Conservation (phyloP, 2,113 vertebrate species). For the Myotis davidii region DNA sequence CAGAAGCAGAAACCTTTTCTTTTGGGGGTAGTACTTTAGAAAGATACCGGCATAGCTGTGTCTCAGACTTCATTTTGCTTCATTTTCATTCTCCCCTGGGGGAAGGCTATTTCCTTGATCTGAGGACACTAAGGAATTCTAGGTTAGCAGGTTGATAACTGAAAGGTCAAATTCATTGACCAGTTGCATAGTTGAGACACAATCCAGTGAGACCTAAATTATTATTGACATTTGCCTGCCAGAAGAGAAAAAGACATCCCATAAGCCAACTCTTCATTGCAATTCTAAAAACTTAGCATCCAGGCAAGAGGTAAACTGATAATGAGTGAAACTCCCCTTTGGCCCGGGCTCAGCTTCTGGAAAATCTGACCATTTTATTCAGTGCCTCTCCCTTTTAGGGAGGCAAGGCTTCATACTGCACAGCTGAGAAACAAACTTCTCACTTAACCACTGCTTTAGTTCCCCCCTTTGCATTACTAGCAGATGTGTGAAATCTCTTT, state of each 20-base stretch:
- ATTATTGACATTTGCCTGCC: neutral
- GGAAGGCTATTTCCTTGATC: neutral
- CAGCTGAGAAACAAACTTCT: neutral
- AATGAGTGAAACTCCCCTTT: neutral
- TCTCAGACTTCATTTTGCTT: neutral
- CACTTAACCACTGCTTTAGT: neutral
- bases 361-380: slow-evolving; percentile 3
- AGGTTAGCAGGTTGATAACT: neutral
- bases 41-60: slow-evolving; percentile 13
- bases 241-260: neutral
- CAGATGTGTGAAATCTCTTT: neutral
- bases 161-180: slow-evolving; percentile 23
- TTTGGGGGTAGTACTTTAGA: neutral
- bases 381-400: neutral
- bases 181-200: neutral
- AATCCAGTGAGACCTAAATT: slow-evolving; percentile 5
- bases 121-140: neutral
- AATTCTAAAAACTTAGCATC: neutral
- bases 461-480: neutral
- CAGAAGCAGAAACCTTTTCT: slow-evolving; percentile 55
- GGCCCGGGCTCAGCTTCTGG: neutral
- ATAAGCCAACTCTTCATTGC: neutral
- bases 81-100: neutral
- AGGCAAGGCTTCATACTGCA: neutral
- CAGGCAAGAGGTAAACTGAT: neutral